These are phyloP conservation scores for Periphyllus acericola DNA, from an alignment of 2,888 invertebrate species.

Conservation along the genomic window DNA sequence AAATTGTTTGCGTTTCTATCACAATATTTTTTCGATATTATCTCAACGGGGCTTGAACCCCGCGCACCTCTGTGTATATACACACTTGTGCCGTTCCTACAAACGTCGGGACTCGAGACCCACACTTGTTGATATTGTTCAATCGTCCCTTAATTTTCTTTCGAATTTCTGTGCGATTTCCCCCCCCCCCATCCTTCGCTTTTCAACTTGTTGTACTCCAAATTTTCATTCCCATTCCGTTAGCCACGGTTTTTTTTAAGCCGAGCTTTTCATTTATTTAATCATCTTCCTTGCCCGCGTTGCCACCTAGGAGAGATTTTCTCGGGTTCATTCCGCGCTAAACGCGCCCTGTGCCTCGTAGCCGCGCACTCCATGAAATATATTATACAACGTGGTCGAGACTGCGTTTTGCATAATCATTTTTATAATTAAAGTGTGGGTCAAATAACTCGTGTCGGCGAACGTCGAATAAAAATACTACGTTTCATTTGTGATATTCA, in stretches of 20 bases:
- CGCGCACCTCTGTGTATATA: too few species aligned
- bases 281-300: background rate
- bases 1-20: background rate
- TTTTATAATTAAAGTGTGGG: background rate
- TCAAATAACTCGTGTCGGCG: background rate
- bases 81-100: background rate
- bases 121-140: conserved; percentile 7
- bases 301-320: background rate
- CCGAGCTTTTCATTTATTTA: background rate
- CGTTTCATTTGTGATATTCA: too few species aligned
- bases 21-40: background rate
- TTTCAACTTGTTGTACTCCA: background rate
- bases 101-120: background rate
- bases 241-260: background rate
- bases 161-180: background rate
- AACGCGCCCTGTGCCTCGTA: too few species aligned
- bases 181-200: background rate
- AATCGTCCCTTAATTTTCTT: background rate
- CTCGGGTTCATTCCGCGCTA: background rate
- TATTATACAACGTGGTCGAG: background rate
- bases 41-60: background rate
- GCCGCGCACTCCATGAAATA: background rate
- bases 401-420: background rate
- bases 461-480: too few species aligned
- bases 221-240: background rate